phyloP scores from a whole-genome alignment of 2,888 invertebrate species.

The Brachyptera putata region DNA sequence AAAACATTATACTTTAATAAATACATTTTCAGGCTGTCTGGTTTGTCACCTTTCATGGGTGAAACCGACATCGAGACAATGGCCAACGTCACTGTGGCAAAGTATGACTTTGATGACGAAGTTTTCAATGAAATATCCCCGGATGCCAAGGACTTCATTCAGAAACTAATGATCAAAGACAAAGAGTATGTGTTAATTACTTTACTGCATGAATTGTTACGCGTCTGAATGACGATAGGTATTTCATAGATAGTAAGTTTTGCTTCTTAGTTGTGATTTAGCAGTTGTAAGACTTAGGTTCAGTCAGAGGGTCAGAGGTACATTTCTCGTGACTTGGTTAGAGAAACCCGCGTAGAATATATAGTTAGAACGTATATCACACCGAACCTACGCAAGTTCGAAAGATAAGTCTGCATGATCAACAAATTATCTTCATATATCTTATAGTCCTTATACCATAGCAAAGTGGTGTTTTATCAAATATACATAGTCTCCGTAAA shows the following conservation, averaged over 20 bases:
- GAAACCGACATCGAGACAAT: slow-evolving; percentile 96
- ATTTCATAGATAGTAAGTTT: neutral
- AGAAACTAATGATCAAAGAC: slow-evolving; percentile 85
- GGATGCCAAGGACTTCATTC: slow-evolving; percentile 94
- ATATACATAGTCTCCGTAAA: neutral
- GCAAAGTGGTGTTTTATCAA: too few relatives aligned
- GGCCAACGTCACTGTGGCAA: slow-evolving; percentile 96
- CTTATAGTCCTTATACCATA: too few relatives aligned
- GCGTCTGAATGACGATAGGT: neutral
- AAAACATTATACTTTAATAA: too few relatives aligned
- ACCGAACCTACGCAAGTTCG: too few relatives aligned
- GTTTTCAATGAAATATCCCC: slow-evolving; percentile 92
- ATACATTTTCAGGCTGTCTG: slow-evolving; percentile 67
- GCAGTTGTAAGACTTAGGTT: too few relatives aligned
- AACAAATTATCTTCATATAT: too few relatives aligned
- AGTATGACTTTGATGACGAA: slow-evolving; percentile 97
- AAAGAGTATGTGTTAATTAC: slow-evolving; percentile 66
- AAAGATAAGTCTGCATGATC: too few relatives aligned
- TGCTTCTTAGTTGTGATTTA: too few relatives aligned
- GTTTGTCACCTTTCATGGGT: slow-evolving; percentile 97
- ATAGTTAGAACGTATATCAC: too few relatives aligned
- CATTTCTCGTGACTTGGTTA: too few relatives aligned
- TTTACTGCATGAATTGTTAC: slow-evolving; percentile 3
- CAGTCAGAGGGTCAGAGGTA: too few relatives aligned
- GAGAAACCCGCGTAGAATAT: too few relatives aligned